Percentiles rank a stretch among this genome's conserved stretches.
Evolutionary conservation across 2,113 vertebrate genomes (phyloP).

Genomic region (Oncorhynchus kisutch): DNA sequence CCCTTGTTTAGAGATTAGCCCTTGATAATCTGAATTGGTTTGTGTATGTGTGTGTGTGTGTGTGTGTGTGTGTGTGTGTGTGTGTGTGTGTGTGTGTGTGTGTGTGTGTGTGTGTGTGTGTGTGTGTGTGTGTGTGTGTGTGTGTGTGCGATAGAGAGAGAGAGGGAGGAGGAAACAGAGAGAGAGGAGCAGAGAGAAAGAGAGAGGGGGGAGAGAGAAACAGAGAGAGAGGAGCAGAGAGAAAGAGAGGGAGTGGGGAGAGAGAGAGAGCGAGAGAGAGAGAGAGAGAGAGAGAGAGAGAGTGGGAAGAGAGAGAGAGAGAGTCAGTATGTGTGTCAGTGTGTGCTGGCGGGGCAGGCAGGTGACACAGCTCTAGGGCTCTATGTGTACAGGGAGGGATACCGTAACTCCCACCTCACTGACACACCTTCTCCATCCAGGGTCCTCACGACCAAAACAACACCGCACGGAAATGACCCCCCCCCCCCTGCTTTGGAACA

Average conservation of each 20-base stretch:
- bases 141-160: no score
- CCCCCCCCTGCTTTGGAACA: not conserved
- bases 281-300: not conserved
- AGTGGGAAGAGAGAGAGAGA: no score
- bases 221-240: no score
- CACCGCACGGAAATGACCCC: not conserved
- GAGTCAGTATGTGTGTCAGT: not conserved
- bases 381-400: not conserved
- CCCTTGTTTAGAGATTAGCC: conserved; percentile 14
- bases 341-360: not conserved
- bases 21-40: not conserved
- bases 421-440: not conserved
- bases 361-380: not conserved
- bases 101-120: no score
- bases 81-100: no score
- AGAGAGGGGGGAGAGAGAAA: no score
- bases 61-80: no score
- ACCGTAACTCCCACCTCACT: not conserved
- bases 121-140: no score
- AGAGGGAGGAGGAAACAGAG: no score
- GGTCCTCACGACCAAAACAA: not conserved
- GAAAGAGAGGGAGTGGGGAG: no score
- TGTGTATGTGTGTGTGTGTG: not conserved
- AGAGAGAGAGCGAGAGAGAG: no score
- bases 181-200: no score